Evolutionary conservation across 1,140 invertebrate genomes (phyloP), one percentile per base, ranked within the genome.

Genomic region (Magallana gigas): DNA sequence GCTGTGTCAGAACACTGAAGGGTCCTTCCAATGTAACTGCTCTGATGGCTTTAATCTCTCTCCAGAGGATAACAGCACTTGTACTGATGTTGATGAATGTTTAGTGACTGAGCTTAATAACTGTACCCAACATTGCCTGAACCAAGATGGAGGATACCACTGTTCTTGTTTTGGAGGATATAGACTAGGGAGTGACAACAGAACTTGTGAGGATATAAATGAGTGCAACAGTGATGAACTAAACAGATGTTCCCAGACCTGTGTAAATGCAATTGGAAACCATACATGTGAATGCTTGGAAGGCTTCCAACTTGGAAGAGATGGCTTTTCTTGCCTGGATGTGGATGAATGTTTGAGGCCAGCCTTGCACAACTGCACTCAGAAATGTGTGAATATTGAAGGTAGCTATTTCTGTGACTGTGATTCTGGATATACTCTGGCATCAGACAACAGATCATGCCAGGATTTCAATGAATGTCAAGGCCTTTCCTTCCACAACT

Each of bases 381-480:
- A 82, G 18, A 16, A 57, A 82, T 82, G 80, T 82, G 80, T 82
- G 48, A 82, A 82, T 82, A 82, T 6, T 11, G 48, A 82, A 7
- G 80, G 80, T 8, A 8, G 56, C 9, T 82, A 57, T 58, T 12
- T 82, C 48, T 82, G 80, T 82, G 80, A 82, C 1, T 82, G 80
- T 82, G 48, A 57, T 29, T 57, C 80, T 57, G 80, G 80, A n/a
- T 82, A 57, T 82, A 58, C 57, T 5, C 57, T 82, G 57, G 12
- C 7, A 82, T 18, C 48, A 82, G 80, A 82, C n/a, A 82, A 82
- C 80, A 58, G 57, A 57, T 23, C 80, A 18, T 82, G 80, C 23
- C 48, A 82, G 16, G 80, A 82, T 12, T 57, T 82, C 48, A 82
- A 82, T 57, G 80, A 82, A 58, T 82, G 80, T 16, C 48, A 82